Percentiles rank a stretch among this genome's conserved stretches.
Conservation (phyloP, 2,888 invertebrate species). For the Diarsia dahlii region DNA sequence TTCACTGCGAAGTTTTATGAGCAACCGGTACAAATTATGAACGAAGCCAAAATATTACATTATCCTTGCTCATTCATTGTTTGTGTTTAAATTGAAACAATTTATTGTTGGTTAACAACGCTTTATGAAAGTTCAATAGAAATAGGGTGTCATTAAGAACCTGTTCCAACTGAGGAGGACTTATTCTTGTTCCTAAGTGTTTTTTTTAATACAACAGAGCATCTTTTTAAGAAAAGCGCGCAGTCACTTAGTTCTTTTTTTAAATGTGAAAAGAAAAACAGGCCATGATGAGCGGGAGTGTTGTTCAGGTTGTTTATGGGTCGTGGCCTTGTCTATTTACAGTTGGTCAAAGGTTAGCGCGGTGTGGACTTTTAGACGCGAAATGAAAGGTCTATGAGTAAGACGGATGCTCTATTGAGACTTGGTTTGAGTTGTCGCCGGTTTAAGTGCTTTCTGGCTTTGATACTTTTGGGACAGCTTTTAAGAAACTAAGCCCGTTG, state of each 20-base stretch:
- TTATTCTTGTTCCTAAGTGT: constrained; percentile 64
- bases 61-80: constrained; percentile 60
- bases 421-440: constrained; percentile 27
- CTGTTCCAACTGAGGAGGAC: constrained; percentile 47
- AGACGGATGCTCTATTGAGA: constrained; percentile 41
- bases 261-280: constrained; percentile 79
- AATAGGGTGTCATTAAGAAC: constrained; percentile 63
- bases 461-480: constrained; percentile 32
- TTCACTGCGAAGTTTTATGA: constrained; percentile 35
- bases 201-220: constrained; percentile 68
- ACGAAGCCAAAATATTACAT: constrained; percentile 48
- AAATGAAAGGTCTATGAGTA: constrained; percentile 57
- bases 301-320: constrained; percentile 74
- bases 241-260: constrained; percentile 79
- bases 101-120: constrained; percentile 63
- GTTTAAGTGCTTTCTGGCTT: constrained; percentile 46
- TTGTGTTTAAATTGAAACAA: constrained; percentile 61
- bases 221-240: constrained; percentile 75
- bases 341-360: constrained; percentile 71
- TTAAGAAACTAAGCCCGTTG: background rate
- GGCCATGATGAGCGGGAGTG: constrained; percentile 73
- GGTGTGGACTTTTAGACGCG: constrained; percentile 55
- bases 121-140: constrained; percentile 58
- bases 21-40: constrained; percentile 46
- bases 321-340: constrained; percentile 76